Conservation (phyloP, 2,113 vertebrate species). For the Hippotragus niger region DNA sequence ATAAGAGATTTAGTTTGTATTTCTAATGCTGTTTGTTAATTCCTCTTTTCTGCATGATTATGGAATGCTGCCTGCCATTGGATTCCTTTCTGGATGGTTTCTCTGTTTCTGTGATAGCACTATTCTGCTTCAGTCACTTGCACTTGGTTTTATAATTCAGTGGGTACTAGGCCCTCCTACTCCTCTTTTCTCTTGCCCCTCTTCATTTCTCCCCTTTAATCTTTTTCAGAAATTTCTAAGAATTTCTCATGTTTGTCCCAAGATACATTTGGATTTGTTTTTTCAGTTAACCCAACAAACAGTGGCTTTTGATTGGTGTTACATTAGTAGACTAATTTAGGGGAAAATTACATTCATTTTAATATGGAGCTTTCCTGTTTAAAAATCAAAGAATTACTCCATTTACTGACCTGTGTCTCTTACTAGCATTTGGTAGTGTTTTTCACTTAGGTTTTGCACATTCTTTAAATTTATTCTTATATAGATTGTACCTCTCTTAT, state of each 20-base stretch:
- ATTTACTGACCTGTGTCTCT: background rate
- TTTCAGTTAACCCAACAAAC: background rate
- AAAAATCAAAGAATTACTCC: background rate
- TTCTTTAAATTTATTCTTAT: background rate
- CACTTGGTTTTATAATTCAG: background rate
- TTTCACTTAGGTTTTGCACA: background rate
- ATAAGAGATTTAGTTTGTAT: background rate
- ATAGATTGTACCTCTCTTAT: background rate
- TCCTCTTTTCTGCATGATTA: background rate
- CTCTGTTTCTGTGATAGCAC: background rate
- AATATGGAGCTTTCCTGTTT: background rate
- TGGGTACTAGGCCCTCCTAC: background rate
- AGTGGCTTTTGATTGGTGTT: background rate
- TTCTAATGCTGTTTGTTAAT: background rate
- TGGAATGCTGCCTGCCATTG: background rate
- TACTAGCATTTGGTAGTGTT: background rate
- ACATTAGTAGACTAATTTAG: conserved; percentile 1
- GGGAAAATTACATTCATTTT: background rate
- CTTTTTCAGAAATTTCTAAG: background rate
- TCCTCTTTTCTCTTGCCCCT: background rate
- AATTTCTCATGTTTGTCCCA: background rate
- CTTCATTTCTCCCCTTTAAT: background rate
- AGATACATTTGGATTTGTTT: background rate
- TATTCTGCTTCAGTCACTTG: background rate
- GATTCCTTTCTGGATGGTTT: background rate